phyloP scores from a whole-genome alignment of 1,140 invertebrate genomes.

The Drosophila pruinosa region DNA sequence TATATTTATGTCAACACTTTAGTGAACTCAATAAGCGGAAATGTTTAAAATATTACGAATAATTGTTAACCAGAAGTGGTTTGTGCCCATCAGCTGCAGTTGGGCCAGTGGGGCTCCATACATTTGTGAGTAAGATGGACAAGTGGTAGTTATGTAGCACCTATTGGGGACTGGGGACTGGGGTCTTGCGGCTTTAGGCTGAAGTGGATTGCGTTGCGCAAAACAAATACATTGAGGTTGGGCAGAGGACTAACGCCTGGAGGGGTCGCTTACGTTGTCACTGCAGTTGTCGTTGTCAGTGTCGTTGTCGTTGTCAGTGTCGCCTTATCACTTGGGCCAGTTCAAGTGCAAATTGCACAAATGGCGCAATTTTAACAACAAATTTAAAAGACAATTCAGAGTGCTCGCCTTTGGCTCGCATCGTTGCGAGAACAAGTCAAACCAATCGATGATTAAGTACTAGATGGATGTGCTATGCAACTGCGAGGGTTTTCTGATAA shows the following conservation, averaged over 20 bases:
- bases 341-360: slow-evolving; percentile 74
- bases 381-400: slow-evolving; percentile 31
- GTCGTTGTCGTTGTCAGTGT: background rate
- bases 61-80: slow-evolving; percentile 15
- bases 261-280: slow-evolving; percentile 11
- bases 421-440: slow-evolving; percentile 5
- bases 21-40: slow-evolving; percentile 42
- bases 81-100: slow-evolving; percentile 3
- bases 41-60: slow-evolving; percentile 35
- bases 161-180: slow-evolving; percentile 1
- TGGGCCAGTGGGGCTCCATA: background rate
- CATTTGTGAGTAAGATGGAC: slow-evolving; percentile 16
- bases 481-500: slow-evolving; percentile 56
- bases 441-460: slow-evolving; percentile 27
- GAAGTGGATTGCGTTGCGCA: slow-evolving; percentile 50
- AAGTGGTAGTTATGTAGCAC: slow-evolving; percentile 5
- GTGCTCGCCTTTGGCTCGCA: slow-evolving; percentile 13
- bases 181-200: slow-evolving; percentile 19
- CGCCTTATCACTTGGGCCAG: slow-evolving; percentile 60
- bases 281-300: background rate
- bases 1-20: slow-evolving; percentile 13
- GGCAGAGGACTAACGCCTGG: slow-evolving; percentile 8
- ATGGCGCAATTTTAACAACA: slow-evolving; percentile 43
- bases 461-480: slow-evolving; percentile 48
- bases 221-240: slow-evolving; percentile 65